Evolutionary conservation across 2,888 invertebrate species (phyloP), one percentile per base, ranked within the genome.

Genomic region (Eupithecia dodoneata): DNA sequence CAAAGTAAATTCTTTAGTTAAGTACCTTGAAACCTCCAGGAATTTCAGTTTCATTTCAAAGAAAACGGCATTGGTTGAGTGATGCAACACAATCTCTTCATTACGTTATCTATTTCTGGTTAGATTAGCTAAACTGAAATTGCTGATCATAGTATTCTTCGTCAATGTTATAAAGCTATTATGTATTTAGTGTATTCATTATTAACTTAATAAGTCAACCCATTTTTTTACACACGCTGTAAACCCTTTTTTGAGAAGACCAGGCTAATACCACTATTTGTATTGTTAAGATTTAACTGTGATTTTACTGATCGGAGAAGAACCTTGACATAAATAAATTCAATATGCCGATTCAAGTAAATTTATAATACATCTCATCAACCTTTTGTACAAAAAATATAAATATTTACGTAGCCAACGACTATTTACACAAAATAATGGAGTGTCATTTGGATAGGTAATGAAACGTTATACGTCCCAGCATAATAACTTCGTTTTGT

Each of bases 391-490:
- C 6, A 13, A n/a, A n/a, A 66, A 69, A 7, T 4, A 69, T 45
- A 69, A 69, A 66, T 69, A 47, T 70, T 70, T 49, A 70, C 67
- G 45, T 69, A 10, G 9, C 67, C 44, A 65, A 67, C 44, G 49
- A 52, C 13, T 73, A 67, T 66, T 67, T 44, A 30, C 67, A 73
- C 66, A 52, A 65, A 52, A 67, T 47, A 73, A 73, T 66, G 66
- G 73, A 73, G 18, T 73, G 72, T 65, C 13, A 65, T 73, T 73
- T 73, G 72, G 18, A 13, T 18, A 70, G 18, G 45, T 18, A 70
- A 70, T 70, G 70, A 70, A 73, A 73, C 30, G 65, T 41, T 65
- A 65, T 65, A 44, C 72, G 59, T 63, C 44, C 63, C 59, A 18
- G 30, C 41, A 72, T 63, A 59, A 44, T 65, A 73, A 63, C 63